Percentiles rank a stretch among this genome's conserved stretches.
Conservation (phyloP, 2,797 vertebrate species). For the Sylvilagus floridanus region DNA sequence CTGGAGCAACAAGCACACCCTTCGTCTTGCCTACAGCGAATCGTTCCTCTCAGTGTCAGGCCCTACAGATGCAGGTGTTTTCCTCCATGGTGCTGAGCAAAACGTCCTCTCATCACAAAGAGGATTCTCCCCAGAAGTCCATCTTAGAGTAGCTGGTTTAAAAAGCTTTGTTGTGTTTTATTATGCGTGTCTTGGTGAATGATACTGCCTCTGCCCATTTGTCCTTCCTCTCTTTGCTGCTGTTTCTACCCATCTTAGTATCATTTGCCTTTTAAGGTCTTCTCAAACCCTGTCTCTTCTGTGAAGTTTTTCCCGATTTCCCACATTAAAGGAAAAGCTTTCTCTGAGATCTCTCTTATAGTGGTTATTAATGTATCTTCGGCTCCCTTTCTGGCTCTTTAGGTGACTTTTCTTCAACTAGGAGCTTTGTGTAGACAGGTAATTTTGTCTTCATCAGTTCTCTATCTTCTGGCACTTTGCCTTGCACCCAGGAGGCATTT, state of each 20-base stretch:
- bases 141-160: not conserved
- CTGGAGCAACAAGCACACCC: not conserved
- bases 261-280: not conserved
- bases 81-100: not conserved
- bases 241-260: not conserved
- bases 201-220: fast-evolving
- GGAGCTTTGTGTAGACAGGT: not conserved
- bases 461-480: not conserved
- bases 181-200: not conserved
- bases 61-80: no score
- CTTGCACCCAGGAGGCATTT: not conserved
- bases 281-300: not conserved
- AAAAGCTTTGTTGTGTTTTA: not conserved
- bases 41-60: not conserved
- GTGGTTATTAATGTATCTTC: not conserved
- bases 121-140: not conserved
- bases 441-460: not conserved
- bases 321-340: not conserved
- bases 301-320: not conserved
- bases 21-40: not conserved
- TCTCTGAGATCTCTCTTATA: not conserved
- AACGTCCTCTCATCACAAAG: not conserved
- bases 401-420: not conserved
- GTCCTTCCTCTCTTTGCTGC: not conserved
- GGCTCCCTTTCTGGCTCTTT: not conserved